phyloP scores from a whole-genome alignment of 1,140 invertebrate species.

The Hyposmocoma kahamanoa region DNA sequence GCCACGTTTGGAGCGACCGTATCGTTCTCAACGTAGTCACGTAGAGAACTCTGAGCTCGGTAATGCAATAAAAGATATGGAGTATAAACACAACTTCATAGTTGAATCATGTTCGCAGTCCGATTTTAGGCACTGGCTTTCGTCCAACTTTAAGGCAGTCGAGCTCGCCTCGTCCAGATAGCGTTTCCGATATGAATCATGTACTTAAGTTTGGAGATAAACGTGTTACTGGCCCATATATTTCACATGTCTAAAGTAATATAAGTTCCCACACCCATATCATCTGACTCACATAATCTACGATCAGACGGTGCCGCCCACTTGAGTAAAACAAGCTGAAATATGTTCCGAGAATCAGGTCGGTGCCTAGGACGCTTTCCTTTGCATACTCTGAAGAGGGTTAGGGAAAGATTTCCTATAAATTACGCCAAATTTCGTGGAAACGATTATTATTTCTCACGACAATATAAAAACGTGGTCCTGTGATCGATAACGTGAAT shows the following conservation, averaged over 20 bases:
- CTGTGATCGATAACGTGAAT: neutral
- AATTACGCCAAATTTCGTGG: neutral
- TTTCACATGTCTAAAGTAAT: slow-evolving; percentile 23
- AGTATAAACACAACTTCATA: slow-evolving; percentile 29
- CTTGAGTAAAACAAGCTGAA: slow-evolving; percentile 35
- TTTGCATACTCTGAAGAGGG: slow-evolving; percentile 7
- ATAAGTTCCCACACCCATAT: slow-evolving; percentile 48
- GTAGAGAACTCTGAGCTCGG: slow-evolving; percentile 17
- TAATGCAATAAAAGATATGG: slow-evolving; percentile 39
- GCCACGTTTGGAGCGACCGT: slow-evolving; percentile 29
- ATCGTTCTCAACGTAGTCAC: slow-evolving; percentile 25
- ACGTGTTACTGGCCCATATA: slow-evolving; percentile 17
- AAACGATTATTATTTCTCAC: neutral
- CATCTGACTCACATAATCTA: slow-evolving; percentile 41
- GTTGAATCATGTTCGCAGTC: slow-evolving; percentile 31
- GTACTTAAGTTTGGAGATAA: slow-evolving; percentile 32
- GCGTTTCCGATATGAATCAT: slow-evolving; percentile 24
- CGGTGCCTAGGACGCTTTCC: slow-evolving; percentile 18
- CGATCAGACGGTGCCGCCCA: slow-evolving; percentile 36
- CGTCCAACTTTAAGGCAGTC: slow-evolving; percentile 32
- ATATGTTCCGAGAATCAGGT: slow-evolving; percentile 24
- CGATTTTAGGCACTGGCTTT: slow-evolving; percentile 39
- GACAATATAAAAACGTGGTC: neutral
- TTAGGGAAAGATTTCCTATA: slow-evolving; percentile 5
- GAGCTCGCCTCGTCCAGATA: slow-evolving; percentile 21